Base-by-base conservation (phyloP, 2,888 invertebrate species). In the Imbricaverruca yamaguchii region DNA sequence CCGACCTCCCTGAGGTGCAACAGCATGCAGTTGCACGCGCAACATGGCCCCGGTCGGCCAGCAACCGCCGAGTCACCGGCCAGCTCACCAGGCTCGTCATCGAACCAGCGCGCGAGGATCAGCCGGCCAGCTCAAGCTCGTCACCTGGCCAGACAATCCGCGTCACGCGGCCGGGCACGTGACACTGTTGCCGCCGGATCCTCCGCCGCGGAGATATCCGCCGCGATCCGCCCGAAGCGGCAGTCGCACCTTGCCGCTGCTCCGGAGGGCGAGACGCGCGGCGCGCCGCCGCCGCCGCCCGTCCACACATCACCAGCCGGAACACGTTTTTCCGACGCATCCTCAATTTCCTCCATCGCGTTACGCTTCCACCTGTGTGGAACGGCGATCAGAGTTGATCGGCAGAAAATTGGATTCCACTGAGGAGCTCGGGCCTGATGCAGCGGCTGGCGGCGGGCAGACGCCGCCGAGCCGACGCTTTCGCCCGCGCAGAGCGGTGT, bases 1-100 rank as follows among this genome's bases (percentile, higher is more conserved):
- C 11, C 69, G 69, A 39, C 53, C 74, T 53, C 74, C 74, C 74
- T 39, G 74, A 18, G 53, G 53, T 13, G 74, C 74, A 4, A 55
- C 74, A 74, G 53, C 55, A 55, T 21, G 53, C 74, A 53, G 9
- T 55, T 74, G 74, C 74, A 74, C 74, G 74, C 74, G 74, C 74
- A 55, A 55, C 74, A 15, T 21, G 10, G 74, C 53, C 18, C n/a
- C 65, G 61, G n/a, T 63, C 63, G n/a, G 63, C 63, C 18, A 21
- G 63, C 18, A 1, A 21, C 8, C 23, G 69, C 15, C 69, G 39
- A 39, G 39, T 39, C 39, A 39, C 39, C 39, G 39, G 39, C 39
- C 39, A 39, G 39, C 39, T 39, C 39, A 39, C 39, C 39, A 4
- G 61, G 15, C 61, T 61, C 61, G 18, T 61, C 18, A 61, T 61